These are phyloP conservation scores for Mobula hypostoma DNA, from an alignment of 2,113 vertebrate genomes.

Conservation along the genomic window DNA sequence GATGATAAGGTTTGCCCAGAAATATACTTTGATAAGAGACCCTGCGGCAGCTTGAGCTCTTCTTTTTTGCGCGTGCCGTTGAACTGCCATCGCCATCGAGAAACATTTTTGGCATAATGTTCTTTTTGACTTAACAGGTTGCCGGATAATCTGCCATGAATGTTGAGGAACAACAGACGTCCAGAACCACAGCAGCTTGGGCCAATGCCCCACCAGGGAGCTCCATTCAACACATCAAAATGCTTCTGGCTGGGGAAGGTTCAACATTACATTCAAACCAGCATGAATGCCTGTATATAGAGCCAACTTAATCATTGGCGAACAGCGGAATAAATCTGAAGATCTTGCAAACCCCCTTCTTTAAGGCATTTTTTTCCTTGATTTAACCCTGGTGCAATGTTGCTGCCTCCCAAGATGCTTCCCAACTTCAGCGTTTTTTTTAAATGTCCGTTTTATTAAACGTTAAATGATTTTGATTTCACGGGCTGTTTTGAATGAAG, in stretches of 20 bases:
- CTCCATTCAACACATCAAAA: constrained; percentile 64
- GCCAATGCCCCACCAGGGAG: constrained; percentile 73
- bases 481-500: neutral
- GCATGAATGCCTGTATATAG: constrained; percentile 64
- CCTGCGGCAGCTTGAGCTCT: constrained; percentile 50
- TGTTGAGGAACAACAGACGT: constrained; percentile 70
- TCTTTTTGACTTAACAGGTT: constrained; percentile 77
- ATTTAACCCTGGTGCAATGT: neutral
- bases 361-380: neutral
- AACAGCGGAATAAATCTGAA: constrained; percentile 23
- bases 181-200: constrained; percentile 62
- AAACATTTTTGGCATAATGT: constrained; percentile 59
- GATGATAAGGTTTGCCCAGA: constrained; percentile 56
- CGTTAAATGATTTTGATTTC: neutral
- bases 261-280: constrained; percentile 70
- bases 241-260: constrained; percentile 70
- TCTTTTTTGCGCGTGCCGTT: constrained; percentile 52
- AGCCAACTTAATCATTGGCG: constrained; percentile 53
- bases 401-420: neutral
- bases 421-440: neutral
- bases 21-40: constrained; percentile 49
- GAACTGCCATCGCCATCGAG: constrained; percentile 57
- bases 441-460: neutral
- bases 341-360: constrained; percentile 17
- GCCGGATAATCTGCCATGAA: constrained; percentile 73